Evolutionary conservation across 2,113 vertebrate species (phyloP).

Genomic region (Varanus salvator): DNA sequence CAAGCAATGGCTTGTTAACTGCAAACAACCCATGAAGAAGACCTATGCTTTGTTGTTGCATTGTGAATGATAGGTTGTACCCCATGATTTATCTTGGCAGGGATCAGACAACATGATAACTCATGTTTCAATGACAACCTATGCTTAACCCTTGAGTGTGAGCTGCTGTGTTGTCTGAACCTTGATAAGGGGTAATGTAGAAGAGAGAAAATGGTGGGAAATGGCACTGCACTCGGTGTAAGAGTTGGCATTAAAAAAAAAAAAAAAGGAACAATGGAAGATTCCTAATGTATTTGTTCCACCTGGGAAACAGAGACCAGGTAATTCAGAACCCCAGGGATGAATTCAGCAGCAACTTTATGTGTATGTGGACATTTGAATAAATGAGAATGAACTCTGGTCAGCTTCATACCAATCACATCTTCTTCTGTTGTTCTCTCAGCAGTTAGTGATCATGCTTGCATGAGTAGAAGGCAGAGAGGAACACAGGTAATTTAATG

Average conservation of each 20-base stretch:
- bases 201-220: too few relatives aligned
- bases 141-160: too few relatives aligned
- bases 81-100: too few relatives aligned
- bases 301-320: not conserved
- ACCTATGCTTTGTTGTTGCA: too few relatives aligned
- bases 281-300: not conserved
- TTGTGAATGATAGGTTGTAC: too few relatives aligned
- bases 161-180: too few relatives aligned
- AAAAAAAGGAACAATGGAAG: not conserved
- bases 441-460: not conserved
- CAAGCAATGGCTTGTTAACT: too few relatives aligned
- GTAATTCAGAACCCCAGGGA: not conserved
- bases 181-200: too few relatives aligned
- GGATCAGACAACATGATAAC: too few relatives aligned
- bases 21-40: too few relatives aligned
- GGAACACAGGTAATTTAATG: conserved; percentile 39
- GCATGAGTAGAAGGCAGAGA: conserved; percentile 39
- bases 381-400: conserved; percentile 51
- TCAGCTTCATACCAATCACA: conserved; percentile 32
- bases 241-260: not conserved
- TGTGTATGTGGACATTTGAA: not conserved
- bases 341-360: not conserved
- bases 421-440: conserved; percentile 41
- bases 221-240: not conserved
- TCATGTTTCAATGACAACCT: too few relatives aligned